Base-by-base conservation (phyloP, 2,888 invertebrate species). In the Rhyacophila evoluta region DNA sequence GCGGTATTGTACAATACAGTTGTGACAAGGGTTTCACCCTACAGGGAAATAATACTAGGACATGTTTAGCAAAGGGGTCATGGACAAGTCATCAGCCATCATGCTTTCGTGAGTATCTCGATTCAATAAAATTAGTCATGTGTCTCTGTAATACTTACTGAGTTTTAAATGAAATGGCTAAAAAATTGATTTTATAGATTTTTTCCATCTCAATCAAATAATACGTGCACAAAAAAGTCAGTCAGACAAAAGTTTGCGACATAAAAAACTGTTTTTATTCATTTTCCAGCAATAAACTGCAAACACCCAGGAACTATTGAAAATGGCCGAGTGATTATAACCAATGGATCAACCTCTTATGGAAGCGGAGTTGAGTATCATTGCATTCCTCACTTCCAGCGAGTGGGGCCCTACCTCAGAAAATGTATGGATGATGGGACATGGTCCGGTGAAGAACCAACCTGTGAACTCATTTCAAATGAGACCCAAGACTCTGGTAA, bases 291-390 rank as follows among this genome's bases (percentile, higher is more conserved):
- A 82, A 93, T 97, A 73, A 95, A 97, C 85, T 97, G 97, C 86
- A 94, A 93, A 78, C 92, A 94, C 74, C 97, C 97, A 0, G 91
- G 93, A 36, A 88, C 91, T 10, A 94, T 97, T 72, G 95, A 95
- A 82, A 96, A 97, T 85, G 97, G 97, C 0, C 92, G 96, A 77
- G 94, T 96, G 15, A 95, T 97, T 83, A 92, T 96, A 37, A 93
- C 96, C 78, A 97, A 97, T 85, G 94, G 94, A 72, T 94, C 95
- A 0, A 96, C 95, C 0, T 89, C 93, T 0, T 97, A 94, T 85
- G 95, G 95, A 33, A 95, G 95, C 75, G 94, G 95, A 0, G 94
- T 96, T 0, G 97, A 97, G 85, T 97, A 97, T 86, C 96, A 97
- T 85, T 97, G 97, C 85, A 87, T 97, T 77, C 97, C 96, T 1